phyloP scores from a whole-genome alignment of 2,797 vertebrate species.

The Pseudochirops corinnae region DNA sequence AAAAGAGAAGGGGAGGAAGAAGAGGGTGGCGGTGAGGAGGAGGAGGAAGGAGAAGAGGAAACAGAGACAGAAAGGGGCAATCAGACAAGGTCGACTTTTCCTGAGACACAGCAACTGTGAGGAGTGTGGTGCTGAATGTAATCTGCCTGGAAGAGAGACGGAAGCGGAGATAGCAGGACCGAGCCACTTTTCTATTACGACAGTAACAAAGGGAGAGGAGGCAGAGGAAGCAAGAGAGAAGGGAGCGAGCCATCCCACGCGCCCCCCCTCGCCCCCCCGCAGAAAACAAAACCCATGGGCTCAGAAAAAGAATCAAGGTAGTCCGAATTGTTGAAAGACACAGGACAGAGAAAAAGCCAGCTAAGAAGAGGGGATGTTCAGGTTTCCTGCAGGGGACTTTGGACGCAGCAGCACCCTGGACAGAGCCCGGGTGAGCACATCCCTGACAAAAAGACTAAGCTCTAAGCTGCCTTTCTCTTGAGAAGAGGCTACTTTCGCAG shows the following conservation, averaged over 20 bases:
- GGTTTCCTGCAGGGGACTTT: constrained; percentile 8
- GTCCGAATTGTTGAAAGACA: neutral
- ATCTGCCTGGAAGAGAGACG: constrained; percentile 41
- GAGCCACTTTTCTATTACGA: constrained; percentile 43
- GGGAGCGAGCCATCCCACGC: neutral
- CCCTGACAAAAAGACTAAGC: neutral
- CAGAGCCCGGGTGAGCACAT: constrained; percentile 72
- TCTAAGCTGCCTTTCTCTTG: neutral
- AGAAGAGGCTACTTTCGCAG: neutral
- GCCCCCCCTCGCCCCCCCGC: neutral
- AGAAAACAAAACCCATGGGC: constrained; percentile 14
- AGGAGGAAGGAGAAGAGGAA: constrained; percentile 62
- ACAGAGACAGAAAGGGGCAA: constrained; percentile 75
- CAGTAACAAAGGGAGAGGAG: constrained; percentile 72
- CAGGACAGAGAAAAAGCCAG: neutral
- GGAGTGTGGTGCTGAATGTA: constrained; percentile 76
- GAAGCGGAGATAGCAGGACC: constrained; percentile 15
- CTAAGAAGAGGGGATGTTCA: neutral
- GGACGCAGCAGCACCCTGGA: constrained; percentile 83
- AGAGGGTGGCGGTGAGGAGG: constrained; percentile 22
- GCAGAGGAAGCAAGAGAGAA: neutral
- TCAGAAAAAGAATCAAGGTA: neutral
- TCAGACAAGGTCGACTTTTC: constrained; percentile 82
- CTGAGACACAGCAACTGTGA: constrained; percentile 68
- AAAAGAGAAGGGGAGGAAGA: constrained; percentile 54